A percentile compares a stretch with the other conserved stretches of the same genome.
Evolutionary conservation across 1,140 invertebrate species (phyloP).

Genomic region (Drosophila kohkoa): DNA sequence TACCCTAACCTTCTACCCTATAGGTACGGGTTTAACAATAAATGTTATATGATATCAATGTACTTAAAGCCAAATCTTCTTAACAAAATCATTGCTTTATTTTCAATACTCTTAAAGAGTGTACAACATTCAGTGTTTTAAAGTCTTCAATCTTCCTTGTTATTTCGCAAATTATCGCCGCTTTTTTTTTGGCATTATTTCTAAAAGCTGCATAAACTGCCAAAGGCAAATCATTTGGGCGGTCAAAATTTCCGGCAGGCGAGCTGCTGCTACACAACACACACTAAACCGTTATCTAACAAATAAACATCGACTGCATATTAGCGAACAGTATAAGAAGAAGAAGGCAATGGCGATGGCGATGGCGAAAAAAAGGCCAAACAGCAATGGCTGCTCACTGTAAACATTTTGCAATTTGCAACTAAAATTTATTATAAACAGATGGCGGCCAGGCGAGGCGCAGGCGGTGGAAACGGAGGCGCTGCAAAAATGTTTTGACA

Average conservation of each 20-base stretch:
- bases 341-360: background rate
- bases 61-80: no score
- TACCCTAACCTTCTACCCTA: no score
- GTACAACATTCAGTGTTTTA: background rate
- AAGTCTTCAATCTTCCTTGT: background rate
- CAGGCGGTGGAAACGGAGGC: constrained; percentile 31
- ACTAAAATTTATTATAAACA: constrained; percentile 77
- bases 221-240: constrained; percentile 44
- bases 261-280: background rate
- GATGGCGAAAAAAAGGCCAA: constrained; percentile 26
- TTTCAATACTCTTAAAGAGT: background rate
- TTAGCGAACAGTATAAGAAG: constrained; percentile 39
- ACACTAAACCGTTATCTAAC: constrained; percentile 59
- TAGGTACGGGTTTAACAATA: no score
- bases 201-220: constrained; percentile 42
- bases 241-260: constrained; percentile 49
- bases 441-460: constrained; percentile 59
- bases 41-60: no score
- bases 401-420: constrained; percentile 73
- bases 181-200: constrained; percentile 15
- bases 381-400: constrained; percentile 42
- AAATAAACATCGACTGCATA: constrained; percentile 67
- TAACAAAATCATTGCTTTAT: no score
- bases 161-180: background rate
- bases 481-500: constrained; percentile 77